phyloP scores from a whole-genome alignment of 2,113 vertebrate genomes.

The Thomomys bottae region DNA sequence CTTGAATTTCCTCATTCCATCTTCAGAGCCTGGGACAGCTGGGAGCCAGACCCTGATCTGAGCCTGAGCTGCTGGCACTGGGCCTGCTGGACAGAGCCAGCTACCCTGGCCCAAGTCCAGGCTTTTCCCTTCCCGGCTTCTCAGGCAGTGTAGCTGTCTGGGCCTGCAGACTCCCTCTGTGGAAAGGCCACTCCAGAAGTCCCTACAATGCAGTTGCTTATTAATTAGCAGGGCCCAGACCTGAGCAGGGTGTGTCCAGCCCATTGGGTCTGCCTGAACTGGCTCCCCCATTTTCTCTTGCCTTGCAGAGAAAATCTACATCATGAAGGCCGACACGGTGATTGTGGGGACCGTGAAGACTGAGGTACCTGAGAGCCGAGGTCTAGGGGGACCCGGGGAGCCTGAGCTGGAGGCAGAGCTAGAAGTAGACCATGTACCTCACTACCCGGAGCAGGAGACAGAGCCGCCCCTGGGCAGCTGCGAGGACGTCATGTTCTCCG shows the following conservation, averaged over 20 bases:
- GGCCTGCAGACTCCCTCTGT: not conserved
- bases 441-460: constrained; percentile 77
- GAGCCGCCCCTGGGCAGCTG: constrained; percentile 63
- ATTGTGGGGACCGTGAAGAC: constrained; percentile 75
- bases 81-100: not conserved
- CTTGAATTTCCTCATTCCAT: not conserved
- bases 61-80: rapidly evolving
- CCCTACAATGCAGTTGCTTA: too few species aligned
- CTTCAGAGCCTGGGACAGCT: not conserved
- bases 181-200: not conserved
- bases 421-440: constrained; percentile 63
- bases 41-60: not conserved
- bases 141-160: not conserved
- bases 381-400: rapidly evolving
- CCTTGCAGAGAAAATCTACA: constrained; percentile 80
- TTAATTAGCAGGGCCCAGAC: not conserved
- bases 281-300: not conserved
- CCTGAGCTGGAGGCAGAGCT: not conserved
- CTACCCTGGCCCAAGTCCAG: not conserved
- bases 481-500: constrained; percentile 63
- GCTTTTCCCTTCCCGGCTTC: not conserved
- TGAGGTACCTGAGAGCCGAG: constrained; percentile 23
- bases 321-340: constrained; percentile 77
- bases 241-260: not conserved
- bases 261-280: not conserved